Evolutionary conservation across 2,888 invertebrate species (phyloP).

Genomic region (Hyles lineata): DNA sequence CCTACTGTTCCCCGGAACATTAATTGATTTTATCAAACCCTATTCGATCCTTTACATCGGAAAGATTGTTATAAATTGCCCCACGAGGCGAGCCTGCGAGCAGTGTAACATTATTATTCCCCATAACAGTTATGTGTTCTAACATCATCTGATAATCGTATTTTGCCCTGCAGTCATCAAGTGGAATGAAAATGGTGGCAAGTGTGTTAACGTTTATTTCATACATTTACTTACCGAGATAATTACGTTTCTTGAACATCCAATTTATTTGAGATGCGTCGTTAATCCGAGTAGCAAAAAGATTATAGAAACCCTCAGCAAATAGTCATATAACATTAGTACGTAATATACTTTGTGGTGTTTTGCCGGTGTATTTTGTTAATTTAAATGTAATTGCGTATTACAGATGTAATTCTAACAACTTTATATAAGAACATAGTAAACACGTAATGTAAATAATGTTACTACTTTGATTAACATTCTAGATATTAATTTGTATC

Average conservation of each 20-base stretch:
- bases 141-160: constrained; percentile 3
- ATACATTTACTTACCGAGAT: constrained; percentile 9
- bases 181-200: constrained; percentile 8
- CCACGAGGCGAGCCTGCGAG: not conserved
- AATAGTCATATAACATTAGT: not conserved
- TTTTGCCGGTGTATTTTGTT: not conserved
- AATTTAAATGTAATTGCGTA: not conserved
- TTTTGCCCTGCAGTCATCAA: constrained; percentile 14
- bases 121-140: constrained; percentile 14
- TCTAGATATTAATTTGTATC: no score
- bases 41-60: constrained; percentile 1
- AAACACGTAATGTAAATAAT: no score
- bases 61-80: constrained; percentile 5
- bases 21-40: constrained; percentile 19
- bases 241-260: constrained; percentile 17
- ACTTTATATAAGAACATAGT: no score
- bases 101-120: constrained; percentile 8
- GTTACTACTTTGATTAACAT: no score
- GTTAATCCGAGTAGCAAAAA: not conserved
- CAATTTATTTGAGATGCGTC: not conserved
- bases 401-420: no score
- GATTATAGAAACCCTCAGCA: not conserved
- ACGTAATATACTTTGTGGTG: not conserved
- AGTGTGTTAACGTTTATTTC: constrained; percentile 5
- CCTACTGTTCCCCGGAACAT: constrained; percentile 7